Base-by-base conservation (phyloP, 2,113 vertebrate species). In the Oostethus manadensis region DNA sequence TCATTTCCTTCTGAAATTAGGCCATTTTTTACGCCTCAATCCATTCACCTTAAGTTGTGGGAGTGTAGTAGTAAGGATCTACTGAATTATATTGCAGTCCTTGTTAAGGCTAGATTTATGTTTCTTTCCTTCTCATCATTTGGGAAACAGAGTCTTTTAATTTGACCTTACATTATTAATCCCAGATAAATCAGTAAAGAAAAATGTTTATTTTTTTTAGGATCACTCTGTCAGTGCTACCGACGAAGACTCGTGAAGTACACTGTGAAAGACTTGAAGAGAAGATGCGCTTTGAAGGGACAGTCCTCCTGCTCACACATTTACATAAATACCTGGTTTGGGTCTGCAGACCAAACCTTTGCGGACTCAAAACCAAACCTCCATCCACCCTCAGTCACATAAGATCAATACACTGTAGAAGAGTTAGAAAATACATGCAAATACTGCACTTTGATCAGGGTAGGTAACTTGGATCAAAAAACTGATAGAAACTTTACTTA, bases 221-320 rank as follows among this genome's bases (percentile, higher is more conserved):
- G 87, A 87, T 69, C 84, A 73, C 15, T 83, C 87, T 11, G 79
- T 81, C 47, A 87, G 85, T 62, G 82, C 80, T 63, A 81, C 85
- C 1, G 87, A 86, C 35, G 85, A 88, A 18, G 87, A 88, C 43
- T 71, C 81, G 50, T 87, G 59, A 87, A 49, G 60, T 47, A 62
- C n/a, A 15, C 64, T 46, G 48, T 33, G 3, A 47, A 4, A 40
- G 50, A 53, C 59, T 43, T 17, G 35, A 43, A 45, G 43, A 21
- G 22, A 45, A 35, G 50, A 33, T 11, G 33, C 40, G 46, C 2
- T 21, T 48, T 47, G 21, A 73, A 64, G 48, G 43, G 54, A 64
- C 16, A 47, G 59, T 48, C 58, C 62, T 56, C 48, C 33, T 65
- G 57, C 45, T 60, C n/a, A 35, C 71, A 44, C 55, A 53, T 21